Percentiles rank a stretch among this genome's conserved stretches.
phyloP scores from a whole-genome alignment of 2,113 vertebrate genomes.

The Craseonycteris thonglongyai region DNA sequence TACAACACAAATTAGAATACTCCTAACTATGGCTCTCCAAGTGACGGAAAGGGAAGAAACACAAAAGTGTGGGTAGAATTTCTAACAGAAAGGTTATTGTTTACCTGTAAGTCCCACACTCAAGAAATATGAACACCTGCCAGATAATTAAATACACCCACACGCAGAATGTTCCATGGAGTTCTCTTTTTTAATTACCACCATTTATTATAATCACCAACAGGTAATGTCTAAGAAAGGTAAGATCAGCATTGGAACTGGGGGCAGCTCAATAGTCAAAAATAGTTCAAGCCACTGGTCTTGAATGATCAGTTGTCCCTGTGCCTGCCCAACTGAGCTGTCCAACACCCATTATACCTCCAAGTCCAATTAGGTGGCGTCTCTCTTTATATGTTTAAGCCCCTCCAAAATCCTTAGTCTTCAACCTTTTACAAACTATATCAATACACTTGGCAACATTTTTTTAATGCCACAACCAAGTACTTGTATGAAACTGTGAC shows the following conservation, averaged over 20 bases:
- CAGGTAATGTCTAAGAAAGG: constrained; percentile 49
- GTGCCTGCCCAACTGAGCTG: neutral
- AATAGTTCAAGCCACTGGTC: neutral
- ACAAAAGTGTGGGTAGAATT: neutral
- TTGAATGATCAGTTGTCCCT: neutral
- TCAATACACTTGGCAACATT: neutral
- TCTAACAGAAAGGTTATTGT: constrained; percentile 62
- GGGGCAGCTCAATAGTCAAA: neutral
- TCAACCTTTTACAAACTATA: neutral
- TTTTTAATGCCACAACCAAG: neutral
- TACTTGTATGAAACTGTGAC: neutral
- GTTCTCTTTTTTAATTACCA: constrained; percentile 53
- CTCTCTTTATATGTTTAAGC: neutral
- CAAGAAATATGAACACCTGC: constrained; percentile 42
- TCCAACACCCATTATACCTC: neutral
- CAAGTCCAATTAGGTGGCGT: neutral
- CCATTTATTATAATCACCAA: constrained; percentile 62
- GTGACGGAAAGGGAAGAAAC: constrained; percentile 18
- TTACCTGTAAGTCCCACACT: constrained; percentile 33
- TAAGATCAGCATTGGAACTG: neutral
- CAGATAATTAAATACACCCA: constrained; percentile 67
- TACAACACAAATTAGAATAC: neutral
- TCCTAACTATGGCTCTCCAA: neutral
- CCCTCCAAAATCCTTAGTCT: neutral
- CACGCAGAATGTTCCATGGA: constrained; percentile 26